These are phyloP conservation scores for Hypothenemus hampei DNA, from an alignment of 1,140 invertebrate species.

Conservation along the genomic window DNA sequence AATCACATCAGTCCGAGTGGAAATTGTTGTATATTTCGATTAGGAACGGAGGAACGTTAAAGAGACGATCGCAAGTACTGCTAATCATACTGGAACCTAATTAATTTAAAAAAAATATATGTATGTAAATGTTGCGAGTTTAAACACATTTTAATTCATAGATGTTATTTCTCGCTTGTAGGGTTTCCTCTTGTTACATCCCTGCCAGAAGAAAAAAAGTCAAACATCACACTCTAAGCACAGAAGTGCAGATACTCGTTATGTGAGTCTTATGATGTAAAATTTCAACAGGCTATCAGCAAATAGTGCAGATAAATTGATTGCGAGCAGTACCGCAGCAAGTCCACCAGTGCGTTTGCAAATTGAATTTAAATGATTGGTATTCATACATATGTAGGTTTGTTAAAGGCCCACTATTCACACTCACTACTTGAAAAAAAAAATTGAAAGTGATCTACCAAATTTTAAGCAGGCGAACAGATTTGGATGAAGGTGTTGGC, in stretches of 20 bases:
- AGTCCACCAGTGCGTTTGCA: too few species aligned
- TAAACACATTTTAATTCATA: too few species aligned
- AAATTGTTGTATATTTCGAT: conserved; percentile 16
- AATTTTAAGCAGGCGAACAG: conserved; percentile 1
- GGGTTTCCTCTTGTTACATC: too few species aligned
- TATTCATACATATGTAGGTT: too few species aligned
- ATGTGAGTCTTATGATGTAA: conserved; percentile 9
- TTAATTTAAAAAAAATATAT: not conserved
- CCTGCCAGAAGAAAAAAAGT: not conserved
- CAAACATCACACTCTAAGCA: too few species aligned
- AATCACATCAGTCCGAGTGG: conserved; percentile 10
- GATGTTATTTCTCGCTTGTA: too few species aligned
- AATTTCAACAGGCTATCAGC: not conserved
- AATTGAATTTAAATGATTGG: too few species aligned
- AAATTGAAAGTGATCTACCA: conserved; percentile 8
- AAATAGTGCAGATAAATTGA: not conserved
- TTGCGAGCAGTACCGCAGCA: too few species aligned
- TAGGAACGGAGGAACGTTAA: not conserved
- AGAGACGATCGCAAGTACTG: not conserved
- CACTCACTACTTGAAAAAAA: too few species aligned
- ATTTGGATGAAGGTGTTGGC: not conserved
- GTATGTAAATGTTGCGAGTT: too few species aligned
- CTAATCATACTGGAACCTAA: not conserved
- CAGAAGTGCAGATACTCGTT: too few species aligned
- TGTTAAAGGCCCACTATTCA: too few species aligned